Evolutionary conservation across 2,797 vertebrate genomes (phyloP), one percentile per base, ranked within the genome.

Genomic region (Nyctibius grandis): DNA sequence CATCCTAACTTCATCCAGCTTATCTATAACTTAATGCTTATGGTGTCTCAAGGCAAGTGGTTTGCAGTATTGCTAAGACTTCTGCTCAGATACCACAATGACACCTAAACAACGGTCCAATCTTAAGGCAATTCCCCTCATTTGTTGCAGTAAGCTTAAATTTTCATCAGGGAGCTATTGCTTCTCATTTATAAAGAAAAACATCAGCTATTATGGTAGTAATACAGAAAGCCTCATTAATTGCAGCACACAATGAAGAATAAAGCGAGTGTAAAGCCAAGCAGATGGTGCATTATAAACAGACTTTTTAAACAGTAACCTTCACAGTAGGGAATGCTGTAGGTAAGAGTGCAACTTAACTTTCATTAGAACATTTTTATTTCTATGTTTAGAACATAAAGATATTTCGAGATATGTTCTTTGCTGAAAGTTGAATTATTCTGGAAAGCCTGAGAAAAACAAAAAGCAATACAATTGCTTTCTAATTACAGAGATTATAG

Each of bases 161-260:
- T 96, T 96, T 93, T 93, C 89, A 82, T 92, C 64, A 73, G 81
- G 86, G 85, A 92, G 50, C 53, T 91, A 42, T 96, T 86, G 73
- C 54, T 78, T 96, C 73, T 94, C 92, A 93, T 95, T 96, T 97
- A 85, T 93, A 79, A 91, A 95, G 91, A 48, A 95, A 95, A 96
- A 95, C 95, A 93, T 89, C 23, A 67, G 57, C 79, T 85, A 87
- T 91, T 91, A 94, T 82, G 64, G 76, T 94, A 91, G 92, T 93
- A 96, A 95, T 95, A 85, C 54, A 83, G 94, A 89, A 97, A 95
- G 76, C 45, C 76, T 96, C 95, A 96, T 97, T 96, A 97, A 97
- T 97, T 97, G 95, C 68, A 89, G 78, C 95, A 84, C 83, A 88
- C 79, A 88, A 45, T 91, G 61, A 91, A 95, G 87, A 94, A 95